Evolutionary conservation across 1,140 invertebrate genomes (phyloP).

Genomic region (Drosophila setifemur): DNA sequence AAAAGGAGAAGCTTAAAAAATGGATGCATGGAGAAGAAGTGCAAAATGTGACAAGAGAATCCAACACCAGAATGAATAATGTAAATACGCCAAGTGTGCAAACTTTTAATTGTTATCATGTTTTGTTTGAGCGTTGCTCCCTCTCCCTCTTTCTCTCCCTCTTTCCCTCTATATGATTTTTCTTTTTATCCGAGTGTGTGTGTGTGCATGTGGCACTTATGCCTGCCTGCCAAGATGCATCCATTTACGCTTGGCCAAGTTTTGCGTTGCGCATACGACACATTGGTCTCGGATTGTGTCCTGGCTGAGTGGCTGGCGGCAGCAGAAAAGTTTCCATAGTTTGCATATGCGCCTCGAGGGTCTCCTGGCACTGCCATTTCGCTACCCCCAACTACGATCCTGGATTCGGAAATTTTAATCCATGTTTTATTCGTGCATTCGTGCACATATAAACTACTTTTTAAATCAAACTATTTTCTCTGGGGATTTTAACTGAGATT

Average conservation of each 20-base stretch:
- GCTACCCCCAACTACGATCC: slow-evolving; percentile 9
- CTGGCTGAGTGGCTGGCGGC: slow-evolving; percentile 43
- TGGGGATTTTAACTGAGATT: slow-evolving; percentile 15
- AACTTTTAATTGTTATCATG: slow-evolving; percentile 80
- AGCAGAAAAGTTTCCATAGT: slow-evolving; percentile 55
- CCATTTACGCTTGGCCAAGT: slow-evolving; percentile 75
- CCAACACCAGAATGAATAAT: slow-evolving; percentile 76
- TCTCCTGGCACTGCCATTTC: slow-evolving; percentile 45
- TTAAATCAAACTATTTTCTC: slow-evolving; percentile 36
- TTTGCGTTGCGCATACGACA: slow-evolving; percentile 74
- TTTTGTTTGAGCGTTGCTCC: slow-evolving; percentile 64
- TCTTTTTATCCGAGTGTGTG: neutral
- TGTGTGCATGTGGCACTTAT: slow-evolving; percentile 47
- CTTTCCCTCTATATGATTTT: neutral
- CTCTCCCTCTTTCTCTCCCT: neutral
- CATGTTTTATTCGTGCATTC: slow-evolving; percentile 25
- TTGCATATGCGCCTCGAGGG: slow-evolving; percentile 71
- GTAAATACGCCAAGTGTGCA: slow-evolving; percentile 78
- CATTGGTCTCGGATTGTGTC: slow-evolving; percentile 47
- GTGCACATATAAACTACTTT: slow-evolving; percentile 31
- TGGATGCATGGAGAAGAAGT: slow-evolving; percentile 18
- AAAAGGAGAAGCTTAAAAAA: slow-evolving; percentile 32
- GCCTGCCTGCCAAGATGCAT: slow-evolving; percentile 63
- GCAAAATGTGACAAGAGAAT: slow-evolving; percentile 69
- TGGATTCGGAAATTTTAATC: slow-evolving; percentile 30